Conservation (phyloP, 35 echinoderm and acorn worm genomes). For the Apostichopus japonicus region DNA sequence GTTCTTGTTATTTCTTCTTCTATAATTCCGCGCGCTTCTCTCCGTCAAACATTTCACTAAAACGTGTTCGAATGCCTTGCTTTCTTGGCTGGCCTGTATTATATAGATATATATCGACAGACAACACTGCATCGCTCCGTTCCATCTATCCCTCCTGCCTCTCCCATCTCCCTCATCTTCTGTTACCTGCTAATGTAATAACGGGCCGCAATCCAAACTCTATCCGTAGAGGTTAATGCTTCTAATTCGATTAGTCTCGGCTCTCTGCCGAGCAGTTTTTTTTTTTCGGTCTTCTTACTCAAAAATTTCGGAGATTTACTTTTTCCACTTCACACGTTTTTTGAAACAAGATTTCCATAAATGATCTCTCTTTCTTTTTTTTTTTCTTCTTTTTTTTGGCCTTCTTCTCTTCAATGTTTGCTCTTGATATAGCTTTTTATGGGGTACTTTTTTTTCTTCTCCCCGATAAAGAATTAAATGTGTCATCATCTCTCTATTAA, state of each 20-base stretch:
- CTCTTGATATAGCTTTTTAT: too few relatives aligned
- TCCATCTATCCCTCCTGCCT: neutral
- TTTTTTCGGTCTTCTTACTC: neutral
- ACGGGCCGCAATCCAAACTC: constrained; percentile 51
- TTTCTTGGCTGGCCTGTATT: neutral
- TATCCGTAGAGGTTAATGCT: constrained; percentile 34
- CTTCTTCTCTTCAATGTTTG: too few relatives aligned
- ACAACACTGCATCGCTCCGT: neutral
- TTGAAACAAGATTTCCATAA: constrained; percentile 42
- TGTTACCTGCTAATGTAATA: constrained; percentile 52
- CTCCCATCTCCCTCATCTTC: neutral
- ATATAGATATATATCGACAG: neutral
- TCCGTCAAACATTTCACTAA: neutral
- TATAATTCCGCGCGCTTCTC: neutral
- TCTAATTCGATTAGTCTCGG: constrained; percentile 30
- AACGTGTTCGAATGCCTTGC: neutral
- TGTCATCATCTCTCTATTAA: neutral
- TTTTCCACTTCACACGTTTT: constrained; percentile 47
- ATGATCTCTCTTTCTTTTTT: constrained; percentile 10
- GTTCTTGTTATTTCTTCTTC: neutral
- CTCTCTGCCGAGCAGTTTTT: constrained; percentile 17
- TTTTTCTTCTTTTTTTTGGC: too few relatives aligned
- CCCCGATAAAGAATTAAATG: constrained; percentile 2
- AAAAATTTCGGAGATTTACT: neutral
- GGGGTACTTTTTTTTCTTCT: neutral